Evolutionary conservation across 2,797 vertebrate genomes (phyloP).

Genomic region (Danio choprae): DNA sequence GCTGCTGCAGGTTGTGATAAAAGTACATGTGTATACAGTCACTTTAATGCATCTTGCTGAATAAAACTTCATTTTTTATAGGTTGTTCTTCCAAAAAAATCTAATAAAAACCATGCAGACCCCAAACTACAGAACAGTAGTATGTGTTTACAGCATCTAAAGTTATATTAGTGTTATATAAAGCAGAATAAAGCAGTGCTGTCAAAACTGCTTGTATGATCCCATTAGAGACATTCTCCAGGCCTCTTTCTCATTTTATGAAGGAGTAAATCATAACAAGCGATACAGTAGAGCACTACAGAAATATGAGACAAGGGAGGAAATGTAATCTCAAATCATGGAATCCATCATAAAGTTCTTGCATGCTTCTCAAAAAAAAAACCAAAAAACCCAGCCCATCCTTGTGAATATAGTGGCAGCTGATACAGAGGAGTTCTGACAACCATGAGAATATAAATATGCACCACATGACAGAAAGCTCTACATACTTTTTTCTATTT

Average conservation of each 20-base stretch:
- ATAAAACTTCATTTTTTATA: background rate
- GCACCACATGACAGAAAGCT: conserved; percentile 9
- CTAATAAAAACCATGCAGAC: background rate
- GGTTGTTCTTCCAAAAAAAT: background rate
- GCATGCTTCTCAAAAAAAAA: conserved; percentile 16
- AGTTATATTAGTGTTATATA: background rate
- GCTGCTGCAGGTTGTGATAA: too few relatives aligned
- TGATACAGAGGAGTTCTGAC: background rate
- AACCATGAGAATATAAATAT: conserved; percentile 34
- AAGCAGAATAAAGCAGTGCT: background rate
- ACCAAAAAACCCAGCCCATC: too few relatives aligned
- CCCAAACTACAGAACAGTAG: background rate
- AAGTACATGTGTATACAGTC: too few relatives aligned
- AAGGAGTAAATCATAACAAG: conserved; percentile 3
- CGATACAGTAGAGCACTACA: background rate
- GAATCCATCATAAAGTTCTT: conserved; percentile 19
- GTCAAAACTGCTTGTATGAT: background rate
- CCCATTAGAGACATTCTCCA: background rate
- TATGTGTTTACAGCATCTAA: background rate
- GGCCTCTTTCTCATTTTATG: conserved; percentile 7
- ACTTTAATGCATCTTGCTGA: background rate
- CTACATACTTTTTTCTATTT: conserved; percentile 19
- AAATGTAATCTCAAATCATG: conserved; percentile 7
- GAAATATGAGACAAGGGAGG: background rate
- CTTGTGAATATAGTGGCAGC: conserved; percentile 9